phyloP scores from a whole-genome alignment of 2,113 vertebrate genomes.

The Baryphthengus martii region DNA sequence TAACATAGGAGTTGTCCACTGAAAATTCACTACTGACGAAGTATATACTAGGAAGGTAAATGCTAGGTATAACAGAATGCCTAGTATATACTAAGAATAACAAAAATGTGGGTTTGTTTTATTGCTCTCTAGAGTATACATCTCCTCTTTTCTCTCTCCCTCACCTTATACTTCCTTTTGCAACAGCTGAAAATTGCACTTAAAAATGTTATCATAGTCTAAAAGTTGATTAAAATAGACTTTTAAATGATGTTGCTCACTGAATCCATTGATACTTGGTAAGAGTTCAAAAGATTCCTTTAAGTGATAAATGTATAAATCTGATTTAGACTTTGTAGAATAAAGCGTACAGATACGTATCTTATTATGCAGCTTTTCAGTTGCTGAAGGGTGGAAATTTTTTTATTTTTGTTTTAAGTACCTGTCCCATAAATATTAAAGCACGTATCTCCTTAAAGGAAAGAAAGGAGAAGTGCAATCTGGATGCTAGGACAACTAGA shows the following conservation, averaged over 20 bases:
- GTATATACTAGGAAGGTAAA: too few relatives aligned
- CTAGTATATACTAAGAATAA: background rate
- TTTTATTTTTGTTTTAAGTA: slow-evolving; percentile 28
- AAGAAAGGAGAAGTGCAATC: slow-evolving; percentile 70
- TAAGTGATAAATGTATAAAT: background rate
- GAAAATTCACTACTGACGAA: background rate
- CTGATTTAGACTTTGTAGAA: background rate
- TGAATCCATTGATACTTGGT: background rate
- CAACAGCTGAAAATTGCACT: background rate
- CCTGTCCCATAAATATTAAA: slow-evolving; percentile 59
- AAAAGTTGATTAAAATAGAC: background rate
- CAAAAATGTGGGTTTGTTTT: background rate
- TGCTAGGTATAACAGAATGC: background rate
- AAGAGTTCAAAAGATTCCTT: background rate
- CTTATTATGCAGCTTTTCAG: background rate
- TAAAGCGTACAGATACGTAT: background rate
- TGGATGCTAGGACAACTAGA: slow-evolving; percentile 79
- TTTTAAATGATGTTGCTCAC: background rate
- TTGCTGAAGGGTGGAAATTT: background rate
- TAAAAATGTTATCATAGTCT: background rate
- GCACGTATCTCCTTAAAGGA: background rate
- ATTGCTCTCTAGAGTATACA: background rate
- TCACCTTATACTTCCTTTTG: background rate
- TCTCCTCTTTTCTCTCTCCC: background rate
- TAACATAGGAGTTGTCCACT: fast-evolving